Evolutionary conservation across 2,797 vertebrate genomes (phyloP), one percentile per base, ranked within the genome.

Genomic region (Enteromius afrohamiltoni): DNA sequence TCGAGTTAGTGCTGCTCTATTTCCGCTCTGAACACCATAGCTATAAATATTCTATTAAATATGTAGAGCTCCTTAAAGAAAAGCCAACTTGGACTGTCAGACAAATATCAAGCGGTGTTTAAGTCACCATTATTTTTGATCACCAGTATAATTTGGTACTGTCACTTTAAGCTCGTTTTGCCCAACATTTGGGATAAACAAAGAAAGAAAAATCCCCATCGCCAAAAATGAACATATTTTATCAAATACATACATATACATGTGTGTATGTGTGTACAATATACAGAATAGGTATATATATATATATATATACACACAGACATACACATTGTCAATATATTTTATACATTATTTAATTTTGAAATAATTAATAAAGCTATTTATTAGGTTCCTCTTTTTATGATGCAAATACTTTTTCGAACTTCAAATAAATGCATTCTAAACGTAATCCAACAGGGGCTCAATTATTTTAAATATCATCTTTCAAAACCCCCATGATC

Each of bases 1-100:
- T 67, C 82, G 29, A 75, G 86, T 90, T 88, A 89, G 86, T 88
- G 84, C 79, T 87, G 89, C 87, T 89, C 88, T 87, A 90, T 80
- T 89, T 89, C 88, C 84, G 82, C 80, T 78, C 71, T n/a, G 58
- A 6, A 49, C 55, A 62, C 73, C 65, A 79, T 34, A 60, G 73
- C 29, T 65, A 69, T 81, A 77, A 75, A 75, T 65, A 79, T 69
- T 68, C 26, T 42, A 82, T 78, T 82, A 76, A 80, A 67, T 77
- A 83, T 60, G 64, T 49, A 77, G 73, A 82, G 74, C 71, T 75
- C 14, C 83, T 80, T 49, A 73, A 79, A 79, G 62, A 58, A 74
- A 68, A 68, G 34, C 9, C 62, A 60, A 69, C 64, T 49, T 69
- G 40, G 51, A 81, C 53, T 81, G 74, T 77, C 49, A 77, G 79